Percentiles rank a stretch among this genome's conserved stretches.
These are phyloP conservation scores for Sebastes vulpes DNA, from an alignment of 2,797 vertebrate genomes.

Conservation along the genomic window DNA sequence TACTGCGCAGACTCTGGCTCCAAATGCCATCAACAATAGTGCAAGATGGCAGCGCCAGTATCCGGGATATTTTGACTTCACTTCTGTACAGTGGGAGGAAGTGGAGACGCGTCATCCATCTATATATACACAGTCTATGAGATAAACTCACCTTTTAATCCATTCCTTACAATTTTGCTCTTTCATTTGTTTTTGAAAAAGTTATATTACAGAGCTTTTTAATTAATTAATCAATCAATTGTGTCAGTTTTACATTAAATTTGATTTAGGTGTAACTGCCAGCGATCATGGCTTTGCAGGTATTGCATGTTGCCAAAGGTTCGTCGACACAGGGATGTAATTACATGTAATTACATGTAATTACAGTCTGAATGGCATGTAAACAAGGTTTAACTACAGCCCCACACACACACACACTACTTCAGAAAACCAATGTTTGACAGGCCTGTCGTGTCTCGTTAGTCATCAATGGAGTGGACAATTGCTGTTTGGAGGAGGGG, in stretches of 20 bases:
- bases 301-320: background rate
- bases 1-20: too few species aligned
- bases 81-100: too few species aligned
- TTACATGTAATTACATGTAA: background rate
- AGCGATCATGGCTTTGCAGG: background rate
- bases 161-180: rapidly evolving
- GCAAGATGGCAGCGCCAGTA: too few species aligned
- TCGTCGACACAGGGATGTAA: background rate
- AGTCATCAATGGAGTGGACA: background rate
- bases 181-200: background rate
- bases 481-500: background rate
- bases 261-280: background rate
- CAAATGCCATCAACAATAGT: too few species aligned
- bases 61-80: rapidly evolving
- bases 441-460: background rate
- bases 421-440: background rate
- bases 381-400: background rate
- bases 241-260: background rate
- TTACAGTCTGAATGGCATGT: background rate
- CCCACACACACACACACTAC: background rate
- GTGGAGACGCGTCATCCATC: too few species aligned
- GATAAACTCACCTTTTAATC: background rate
- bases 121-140: background rate
- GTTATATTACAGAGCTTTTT: background rate
- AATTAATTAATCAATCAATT: background rate